Conservation (phyloP, 2,888 invertebrate species). For the Euplagia quadripunctaria region DNA sequence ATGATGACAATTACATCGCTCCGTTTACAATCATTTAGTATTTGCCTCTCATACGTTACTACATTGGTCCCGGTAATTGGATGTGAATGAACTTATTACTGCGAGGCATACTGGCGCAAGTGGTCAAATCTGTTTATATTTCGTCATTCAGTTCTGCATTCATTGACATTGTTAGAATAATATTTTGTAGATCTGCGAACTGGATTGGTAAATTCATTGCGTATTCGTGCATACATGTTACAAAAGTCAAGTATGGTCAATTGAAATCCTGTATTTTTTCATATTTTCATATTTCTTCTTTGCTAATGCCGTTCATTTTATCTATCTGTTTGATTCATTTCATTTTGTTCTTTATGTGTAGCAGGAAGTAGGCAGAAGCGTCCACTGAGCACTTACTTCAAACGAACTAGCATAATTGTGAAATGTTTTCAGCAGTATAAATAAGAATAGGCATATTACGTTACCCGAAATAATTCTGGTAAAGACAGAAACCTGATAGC, state of each 20-base stretch:
- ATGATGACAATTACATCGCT: conserved; percentile 12
- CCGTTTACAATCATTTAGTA: not conserved
- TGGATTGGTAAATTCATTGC: not conserved
- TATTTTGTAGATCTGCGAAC: not conserved
- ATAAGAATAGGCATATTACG: too few relatives aligned
- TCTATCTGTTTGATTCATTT: too few relatives aligned
- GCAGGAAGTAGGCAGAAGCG: too few relatives aligned
- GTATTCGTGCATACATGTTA: not conserved
- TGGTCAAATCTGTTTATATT: conserved; percentile 4
- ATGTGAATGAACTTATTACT: conserved; percentile 11
- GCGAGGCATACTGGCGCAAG: not conserved
- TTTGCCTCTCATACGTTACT: not conserved
- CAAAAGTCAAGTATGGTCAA: not conserved
- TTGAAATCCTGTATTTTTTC: not conserved
- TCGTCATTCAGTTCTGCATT: not conserved
- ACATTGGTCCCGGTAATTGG: not conserved
- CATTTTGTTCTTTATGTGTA: too few relatives aligned
- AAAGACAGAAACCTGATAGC: too few relatives aligned
- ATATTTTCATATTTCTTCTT: not conserved
- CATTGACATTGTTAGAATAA: not conserved
- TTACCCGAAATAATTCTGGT: too few relatives aligned
- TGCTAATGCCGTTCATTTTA: too few relatives aligned
- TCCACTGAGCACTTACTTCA: too few relatives aligned
- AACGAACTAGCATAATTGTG: too few relatives aligned
- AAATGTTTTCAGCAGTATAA: too few relatives aligned